Evolutionary conservation across 2,797 vertebrate genomes (phyloP), one percentile per base, ranked within the genome.

Genomic region (Astyanax mexicanus): DNA sequence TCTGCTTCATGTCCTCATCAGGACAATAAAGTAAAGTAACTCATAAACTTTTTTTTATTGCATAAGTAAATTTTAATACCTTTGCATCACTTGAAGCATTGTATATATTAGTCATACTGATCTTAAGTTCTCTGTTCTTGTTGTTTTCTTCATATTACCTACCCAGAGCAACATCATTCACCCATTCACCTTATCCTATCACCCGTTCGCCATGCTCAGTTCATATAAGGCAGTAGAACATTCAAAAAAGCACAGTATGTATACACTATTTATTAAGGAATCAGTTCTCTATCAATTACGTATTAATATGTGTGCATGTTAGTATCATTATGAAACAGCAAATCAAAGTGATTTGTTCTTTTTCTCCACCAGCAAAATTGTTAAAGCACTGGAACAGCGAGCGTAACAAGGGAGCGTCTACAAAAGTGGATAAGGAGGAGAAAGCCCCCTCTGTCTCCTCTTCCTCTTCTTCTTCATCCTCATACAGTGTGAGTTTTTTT

Each of bases 121-220:
- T 6, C 42, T 37, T 21, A 29, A 27, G 25, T 25, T 0, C 15
- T 11, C n/a, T 58, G 19, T 9, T 12, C 12, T 32, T 5, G n/a
- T 7, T n/a, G n/a, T n/a, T 60, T 69, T 17, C 13, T 8, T 13
- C 35, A 3, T 3, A 12, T 27, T 17, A 54, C 35, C 45, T 74
- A 21, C 68, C 73, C 67, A 93, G 93, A 88, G 83, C 4, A 35
- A 87, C 0, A 89, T 93, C 0, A 86, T 93, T 72, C 91, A 91
- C 32, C 89, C 92, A 37, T 91, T 94, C 78, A 92, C 83, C 37
- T 88, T 95, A 6, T 96, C 94, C 62, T 86, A 93, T 85, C 95
- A 96, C 75, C 95, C 93, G 2, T 92, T 93, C 69, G 95, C 95
- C 69, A 95, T 96, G 94, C 85, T 97, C 25, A 88, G 88, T 29